A percentile compares a stretch with the other conserved stretches of the same genome.
These are phyloP conservation scores for Saimiri boliviensis DNA, from an alignment of 2,113 vertebrate species.

Conservation along the genomic window DNA sequence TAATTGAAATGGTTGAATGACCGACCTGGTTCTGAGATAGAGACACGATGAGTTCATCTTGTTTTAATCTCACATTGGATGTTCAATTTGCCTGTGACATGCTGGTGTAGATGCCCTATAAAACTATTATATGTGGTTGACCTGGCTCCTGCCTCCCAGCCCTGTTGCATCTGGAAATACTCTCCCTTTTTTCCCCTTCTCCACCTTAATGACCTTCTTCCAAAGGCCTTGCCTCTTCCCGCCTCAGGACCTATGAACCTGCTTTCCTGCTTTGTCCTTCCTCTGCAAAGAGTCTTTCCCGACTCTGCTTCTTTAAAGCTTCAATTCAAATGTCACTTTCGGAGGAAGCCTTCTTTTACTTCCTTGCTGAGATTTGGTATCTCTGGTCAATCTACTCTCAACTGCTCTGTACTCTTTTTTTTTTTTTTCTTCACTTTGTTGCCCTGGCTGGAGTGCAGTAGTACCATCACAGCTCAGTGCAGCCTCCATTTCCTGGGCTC, in stretches of 20 bases:
- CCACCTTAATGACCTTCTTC: background rate
- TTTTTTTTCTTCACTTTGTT: too few species aligned
- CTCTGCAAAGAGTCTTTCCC: background rate
- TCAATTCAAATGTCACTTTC: background rate
- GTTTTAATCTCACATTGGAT: slow-evolving; percentile 59
- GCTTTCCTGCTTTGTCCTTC: background rate
- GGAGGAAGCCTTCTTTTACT: background rate
- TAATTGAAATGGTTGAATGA: slow-evolving; percentile 72
- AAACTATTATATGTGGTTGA: background rate
- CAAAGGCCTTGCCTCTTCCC: background rate
- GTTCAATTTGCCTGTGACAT: slow-evolving; percentile 54
- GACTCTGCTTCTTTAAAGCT: background rate
- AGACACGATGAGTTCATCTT: slow-evolving; percentile 56
- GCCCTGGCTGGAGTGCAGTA: too few species aligned
- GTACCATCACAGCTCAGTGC: too few species aligned
- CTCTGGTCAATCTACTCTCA: background rate
- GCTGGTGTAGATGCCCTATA: background rate
- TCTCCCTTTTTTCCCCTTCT: background rate
- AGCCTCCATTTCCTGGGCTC: too few species aligned
- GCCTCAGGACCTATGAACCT: background rate
- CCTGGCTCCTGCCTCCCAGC: background rate
- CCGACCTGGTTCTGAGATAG: slow-evolving; percentile 43
- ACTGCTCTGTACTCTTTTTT: background rate
- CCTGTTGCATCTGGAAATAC: background rate
- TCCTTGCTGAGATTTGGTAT: background rate